Conservation (phyloP, 2,113 vertebrate species). For the Dermatemys mawii region DNA sequence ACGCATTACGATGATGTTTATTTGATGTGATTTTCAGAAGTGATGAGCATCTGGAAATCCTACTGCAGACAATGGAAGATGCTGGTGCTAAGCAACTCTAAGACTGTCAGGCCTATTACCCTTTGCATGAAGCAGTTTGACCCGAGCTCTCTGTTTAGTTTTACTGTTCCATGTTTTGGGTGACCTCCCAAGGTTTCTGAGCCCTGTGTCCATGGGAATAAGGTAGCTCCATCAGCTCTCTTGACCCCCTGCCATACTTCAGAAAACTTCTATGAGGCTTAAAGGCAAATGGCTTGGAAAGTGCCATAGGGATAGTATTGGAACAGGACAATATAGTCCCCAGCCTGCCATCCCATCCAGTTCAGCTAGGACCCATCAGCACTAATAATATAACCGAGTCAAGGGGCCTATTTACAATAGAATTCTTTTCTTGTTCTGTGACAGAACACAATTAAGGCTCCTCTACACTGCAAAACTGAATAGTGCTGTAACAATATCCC, state of each 20-base stretch:
- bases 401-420: background rate
- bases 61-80: background rate
- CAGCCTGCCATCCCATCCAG: background rate
- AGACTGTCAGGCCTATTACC: background rate
- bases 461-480: background rate
- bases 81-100: background rate
- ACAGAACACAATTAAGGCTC: background rate
- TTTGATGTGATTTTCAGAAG: fast-evolving
- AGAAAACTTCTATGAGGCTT: background rate
- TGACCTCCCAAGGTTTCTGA: conserved; percentile 5
- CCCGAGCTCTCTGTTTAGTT: conserved; percentile 19
- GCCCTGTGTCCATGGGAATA: conserved; percentile 26
- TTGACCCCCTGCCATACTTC: background rate
- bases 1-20: background rate
- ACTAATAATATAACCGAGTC: background rate
- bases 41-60: background rate
- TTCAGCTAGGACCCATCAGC: background rate
- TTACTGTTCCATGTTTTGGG: conserved; percentile 48
- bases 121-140: background rate
- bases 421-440: background rate
- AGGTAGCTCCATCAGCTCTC: conserved; percentile 26
- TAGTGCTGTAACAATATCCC: background rate
- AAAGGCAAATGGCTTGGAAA: background rate
- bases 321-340: background rate
- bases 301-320: background rate